A percentile compares a stretch with the other conserved stretches of the same genome.
Evolutionary conservation across 2,113 vertebrate species (phyloP).

Genomic region (Tragelaphus imberbis): DNA sequence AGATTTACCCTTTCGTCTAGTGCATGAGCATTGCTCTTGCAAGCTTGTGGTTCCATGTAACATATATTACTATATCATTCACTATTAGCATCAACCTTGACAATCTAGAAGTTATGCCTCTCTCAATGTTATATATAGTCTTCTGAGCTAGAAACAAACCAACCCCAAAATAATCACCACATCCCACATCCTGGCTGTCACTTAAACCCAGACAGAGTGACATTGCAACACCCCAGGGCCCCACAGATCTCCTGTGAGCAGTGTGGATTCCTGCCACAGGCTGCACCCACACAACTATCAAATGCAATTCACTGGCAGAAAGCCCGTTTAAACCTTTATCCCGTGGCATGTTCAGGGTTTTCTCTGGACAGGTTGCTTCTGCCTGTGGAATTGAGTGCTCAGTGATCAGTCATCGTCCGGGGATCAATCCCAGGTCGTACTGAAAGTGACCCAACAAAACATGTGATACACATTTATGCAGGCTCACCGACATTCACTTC

Average conservation of each 20-base stretch:
- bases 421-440: not conserved
- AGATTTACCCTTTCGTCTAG: slow-evolving; percentile 54
- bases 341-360: not conserved
- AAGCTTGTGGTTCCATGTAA: slow-evolving; percentile 19
- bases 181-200: slow-evolving; percentile 71
- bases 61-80: slow-evolving; percentile 49
- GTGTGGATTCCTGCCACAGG: slow-evolving; percentile 54
- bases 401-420: slow-evolving; percentile 3
- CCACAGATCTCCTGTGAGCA: slow-evolving; percentile 63
- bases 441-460: not conserved
- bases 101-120: slow-evolving; percentile 57
- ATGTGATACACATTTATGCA: not conserved
- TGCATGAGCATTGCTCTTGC: not conserved
- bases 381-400: slow-evolving; percentile 25
- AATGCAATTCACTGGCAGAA: slow-evolving; percentile 54
- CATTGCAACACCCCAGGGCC: slow-evolving; percentile 58
- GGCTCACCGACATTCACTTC: not conserved
- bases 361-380: slow-evolving; percentile 43
- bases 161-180: slow-evolving; percentile 74
- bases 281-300: slow-evolving; percentile 61
- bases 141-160: slow-evolving; percentile 60
- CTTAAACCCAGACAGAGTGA: slow-evolving; percentile 61
- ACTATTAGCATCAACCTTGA: slow-evolving; percentile 45
- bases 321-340: slow-evolving; percentile 61
- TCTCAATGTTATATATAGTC: slow-evolving; percentile 62